A percentile compares a stretch with the other conserved stretches of the same genome.
Conservation (phyloP, 2,888 invertebrate species). For the Myopa tessellatipennis region DNA sequence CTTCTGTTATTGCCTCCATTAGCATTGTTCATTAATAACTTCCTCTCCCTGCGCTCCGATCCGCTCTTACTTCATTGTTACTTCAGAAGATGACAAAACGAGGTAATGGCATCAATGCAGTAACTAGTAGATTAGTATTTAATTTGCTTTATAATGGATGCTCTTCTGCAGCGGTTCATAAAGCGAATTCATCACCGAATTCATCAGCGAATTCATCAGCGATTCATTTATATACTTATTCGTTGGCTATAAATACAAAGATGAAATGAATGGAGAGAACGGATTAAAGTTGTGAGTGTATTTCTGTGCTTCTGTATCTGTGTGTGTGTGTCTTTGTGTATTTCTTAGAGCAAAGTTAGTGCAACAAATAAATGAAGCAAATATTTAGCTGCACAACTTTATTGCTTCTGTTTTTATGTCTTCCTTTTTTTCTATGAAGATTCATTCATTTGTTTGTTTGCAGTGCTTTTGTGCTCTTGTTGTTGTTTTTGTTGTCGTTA, state of each 20-base stretch:
- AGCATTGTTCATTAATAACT: background rate
- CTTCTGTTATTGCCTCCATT: background rate
- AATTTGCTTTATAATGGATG: background rate
- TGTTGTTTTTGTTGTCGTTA: background rate
- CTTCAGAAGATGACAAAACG: too few relatives aligned
- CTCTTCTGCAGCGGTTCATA: too few relatives aligned
- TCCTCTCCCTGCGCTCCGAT: background rate
- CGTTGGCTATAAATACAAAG: background rate
- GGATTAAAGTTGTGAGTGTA: background rate
- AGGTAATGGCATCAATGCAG: too few relatives aligned
- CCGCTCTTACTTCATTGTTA: too few relatives aligned
- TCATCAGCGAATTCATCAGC: background rate
- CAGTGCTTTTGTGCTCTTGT: too few relatives aligned
- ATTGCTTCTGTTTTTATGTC: conserved; percentile 30
- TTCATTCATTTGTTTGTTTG: too few relatives aligned
- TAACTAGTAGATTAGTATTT: background rate
- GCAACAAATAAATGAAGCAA: conserved; percentile 45
- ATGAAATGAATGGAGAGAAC: background rate
- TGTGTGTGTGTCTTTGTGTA: conserved; percentile 3
- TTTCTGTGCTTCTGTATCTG: background rate
- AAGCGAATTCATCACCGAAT: too few relatives aligned
- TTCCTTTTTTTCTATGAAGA: background rate
- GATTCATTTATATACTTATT: background rate
- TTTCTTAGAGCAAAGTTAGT: conserved; percentile 23
- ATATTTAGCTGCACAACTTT: conserved; percentile 45